Evolutionary conservation across 2,888 invertebrate species (phyloP).

Genomic region (Julus scandinavius): DNA sequence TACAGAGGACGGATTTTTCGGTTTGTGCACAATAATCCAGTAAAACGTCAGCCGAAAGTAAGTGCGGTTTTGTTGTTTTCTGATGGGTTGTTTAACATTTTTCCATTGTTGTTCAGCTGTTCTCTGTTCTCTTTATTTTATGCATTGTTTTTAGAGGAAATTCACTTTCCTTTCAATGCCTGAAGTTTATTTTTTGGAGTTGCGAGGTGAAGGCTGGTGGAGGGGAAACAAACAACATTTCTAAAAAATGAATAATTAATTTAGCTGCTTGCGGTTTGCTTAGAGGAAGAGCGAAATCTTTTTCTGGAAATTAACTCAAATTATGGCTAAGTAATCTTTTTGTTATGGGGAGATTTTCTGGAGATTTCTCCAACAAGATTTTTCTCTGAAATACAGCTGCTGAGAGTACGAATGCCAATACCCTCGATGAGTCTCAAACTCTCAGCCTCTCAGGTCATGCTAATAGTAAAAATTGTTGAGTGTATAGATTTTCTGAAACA

Average conservation of each 20-base stretch:
- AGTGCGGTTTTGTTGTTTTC: neutral
- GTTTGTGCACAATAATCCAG: neutral
- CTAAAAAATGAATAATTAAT: neutral
- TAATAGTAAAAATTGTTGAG: too few species aligned
- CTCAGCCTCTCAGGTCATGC: too few species aligned
- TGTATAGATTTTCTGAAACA: too few species aligned
- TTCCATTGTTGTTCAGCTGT: neutral
- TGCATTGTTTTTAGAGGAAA: neutral
- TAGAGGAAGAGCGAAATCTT: neutral
- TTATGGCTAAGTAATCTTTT: too few species aligned
- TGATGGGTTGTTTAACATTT: neutral
- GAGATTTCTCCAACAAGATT: too few species aligned
- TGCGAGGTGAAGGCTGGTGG: neutral
- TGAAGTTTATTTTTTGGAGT: neutral
- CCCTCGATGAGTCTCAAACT: too few species aligned
- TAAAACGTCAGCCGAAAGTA: neutral
- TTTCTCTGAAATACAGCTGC: too few species aligned
- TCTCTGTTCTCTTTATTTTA: neutral
- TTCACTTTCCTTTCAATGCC: neutral
- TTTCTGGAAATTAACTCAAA: neutral
- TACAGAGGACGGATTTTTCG: neutral
- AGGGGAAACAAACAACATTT: constrained; percentile 1
- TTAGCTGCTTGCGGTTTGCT: neutral
- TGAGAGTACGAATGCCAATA: too few species aligned
- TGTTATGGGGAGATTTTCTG: too few species aligned